Conservation (phyloP, 2,797 vertebrate species). For the Acipenser ruthenus region DNA sequence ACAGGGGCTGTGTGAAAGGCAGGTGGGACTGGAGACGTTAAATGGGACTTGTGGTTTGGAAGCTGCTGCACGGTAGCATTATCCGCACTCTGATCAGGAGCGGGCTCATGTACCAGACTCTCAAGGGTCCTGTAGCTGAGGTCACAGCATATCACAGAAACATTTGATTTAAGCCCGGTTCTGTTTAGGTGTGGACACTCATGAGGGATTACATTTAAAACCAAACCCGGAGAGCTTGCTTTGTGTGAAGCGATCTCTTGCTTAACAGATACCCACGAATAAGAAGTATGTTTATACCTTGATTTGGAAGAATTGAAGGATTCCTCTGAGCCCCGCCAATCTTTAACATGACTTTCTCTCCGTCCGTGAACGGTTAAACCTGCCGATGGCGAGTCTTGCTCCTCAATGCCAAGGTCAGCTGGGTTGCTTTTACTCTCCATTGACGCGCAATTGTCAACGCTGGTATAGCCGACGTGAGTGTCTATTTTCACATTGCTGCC, state of each 20-base stretch:
- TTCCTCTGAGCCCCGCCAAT: background rate
- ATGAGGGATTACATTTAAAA: constrained; percentile 10
- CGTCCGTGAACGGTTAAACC: background rate
- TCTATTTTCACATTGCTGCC: background rate
- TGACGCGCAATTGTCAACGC: background rate
- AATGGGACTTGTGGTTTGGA: too few species aligned
- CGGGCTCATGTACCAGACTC: background rate
- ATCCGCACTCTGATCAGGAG: too few species aligned
- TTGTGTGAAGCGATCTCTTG: background rate
- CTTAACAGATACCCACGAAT: constrained; percentile 3
- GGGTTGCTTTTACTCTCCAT: background rate
- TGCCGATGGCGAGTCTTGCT: background rate
- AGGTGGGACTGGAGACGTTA: background rate
- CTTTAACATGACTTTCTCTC: background rate
- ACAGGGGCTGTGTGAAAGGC: background rate
- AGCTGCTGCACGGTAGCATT: too few species aligned
- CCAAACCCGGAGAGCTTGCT: background rate
- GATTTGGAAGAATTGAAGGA: constrained; percentile 1
- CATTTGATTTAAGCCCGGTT: too few species aligned
- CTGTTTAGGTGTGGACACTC: background rate
- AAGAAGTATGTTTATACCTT: constrained; percentile 9
- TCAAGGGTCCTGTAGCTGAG: background rate
- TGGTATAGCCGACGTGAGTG: constrained; percentile 6
- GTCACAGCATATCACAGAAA: background rate
- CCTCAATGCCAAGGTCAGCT: background rate